Percentiles rank a stretch among this genome's conserved stretches.
phyloP scores from a whole-genome alignment of 2,888 invertebrate species.

The Deilephila porcellus region DNA sequence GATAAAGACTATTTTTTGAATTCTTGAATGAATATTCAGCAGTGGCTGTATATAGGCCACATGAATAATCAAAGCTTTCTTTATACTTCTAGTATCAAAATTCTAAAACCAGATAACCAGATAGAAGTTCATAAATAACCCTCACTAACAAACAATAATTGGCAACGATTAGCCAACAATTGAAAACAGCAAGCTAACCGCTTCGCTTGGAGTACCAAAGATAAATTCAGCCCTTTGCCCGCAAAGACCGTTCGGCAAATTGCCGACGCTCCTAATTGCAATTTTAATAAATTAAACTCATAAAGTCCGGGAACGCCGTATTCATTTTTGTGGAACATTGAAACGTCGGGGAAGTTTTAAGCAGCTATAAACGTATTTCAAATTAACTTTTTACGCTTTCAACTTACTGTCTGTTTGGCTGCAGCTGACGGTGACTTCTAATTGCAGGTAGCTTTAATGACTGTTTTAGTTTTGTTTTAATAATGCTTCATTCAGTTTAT shows the following conservation, averaged over 20 bases:
- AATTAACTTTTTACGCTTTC: conserved; percentile 3
- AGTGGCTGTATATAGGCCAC: too few species aligned
- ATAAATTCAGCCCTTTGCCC: conserved; percentile 43
- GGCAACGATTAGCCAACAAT: conserved; percentile 50
- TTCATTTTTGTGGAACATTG: conserved; percentile 35
- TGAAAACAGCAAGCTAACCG: conserved; percentile 45
- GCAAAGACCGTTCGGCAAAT: conserved; percentile 48
- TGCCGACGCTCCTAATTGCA: conserved; percentile 55
- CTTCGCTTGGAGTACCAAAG: conserved; percentile 14
- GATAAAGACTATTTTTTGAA: too few species aligned
- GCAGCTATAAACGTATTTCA: not conserved
- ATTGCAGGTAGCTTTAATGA: not conserved
- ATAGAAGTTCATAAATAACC: not conserved
- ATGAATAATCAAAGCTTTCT: too few species aligned
- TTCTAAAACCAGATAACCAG: not conserved
- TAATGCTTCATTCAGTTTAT: not conserved
- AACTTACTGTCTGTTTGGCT: not conserved
- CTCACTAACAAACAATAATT: conserved; percentile 38
- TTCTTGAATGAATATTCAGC: too few species aligned
- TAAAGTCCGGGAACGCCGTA: conserved; percentile 45
- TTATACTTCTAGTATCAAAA: too few species aligned
- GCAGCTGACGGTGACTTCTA: not conserved
- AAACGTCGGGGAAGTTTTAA: not conserved
- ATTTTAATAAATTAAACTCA: conserved; percentile 64
- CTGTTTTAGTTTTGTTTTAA: not conserved